Conservation (phyloP, 2,888 invertebrate species). For the Eilema griseolum region DNA sequence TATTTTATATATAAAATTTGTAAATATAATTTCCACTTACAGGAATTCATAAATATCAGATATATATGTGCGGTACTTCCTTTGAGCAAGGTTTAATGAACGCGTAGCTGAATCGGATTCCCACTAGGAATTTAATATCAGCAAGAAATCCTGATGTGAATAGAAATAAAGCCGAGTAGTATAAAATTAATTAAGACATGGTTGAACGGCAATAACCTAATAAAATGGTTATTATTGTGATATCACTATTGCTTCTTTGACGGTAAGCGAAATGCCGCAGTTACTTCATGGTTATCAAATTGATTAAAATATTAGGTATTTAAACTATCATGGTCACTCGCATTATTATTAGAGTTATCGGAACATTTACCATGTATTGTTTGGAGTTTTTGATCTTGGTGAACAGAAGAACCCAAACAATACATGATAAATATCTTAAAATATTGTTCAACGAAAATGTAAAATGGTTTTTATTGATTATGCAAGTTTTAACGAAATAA, state of each 20-base stretch:
- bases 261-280: background rate
- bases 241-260: background rate
- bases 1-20: background rate
- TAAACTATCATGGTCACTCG: no score
- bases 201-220: conserved; percentile 10
- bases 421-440: no score
- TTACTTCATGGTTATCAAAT: background rate
- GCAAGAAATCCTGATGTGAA: conserved; percentile 15
- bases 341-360: no score
- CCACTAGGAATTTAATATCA: conserved; percentile 20
- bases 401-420: no score
- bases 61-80: conserved; percentile 14
- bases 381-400: no score
- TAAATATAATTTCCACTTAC: background rate
- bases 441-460: no score
- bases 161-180: conserved; percentile 16
- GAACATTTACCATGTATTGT: no score
- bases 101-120: conserved; percentile 16
- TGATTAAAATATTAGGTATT: background rate
- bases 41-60: conserved; percentile 1
- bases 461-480: no score
- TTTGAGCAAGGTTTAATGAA: conserved; percentile 15
- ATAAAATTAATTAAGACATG: conserved; percentile 14
- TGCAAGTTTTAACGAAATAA: no score
- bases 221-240: background rate